Evolutionary conservation across 2,113 vertebrate species (phyloP).

Genomic region (Bos indicus): DNA sequence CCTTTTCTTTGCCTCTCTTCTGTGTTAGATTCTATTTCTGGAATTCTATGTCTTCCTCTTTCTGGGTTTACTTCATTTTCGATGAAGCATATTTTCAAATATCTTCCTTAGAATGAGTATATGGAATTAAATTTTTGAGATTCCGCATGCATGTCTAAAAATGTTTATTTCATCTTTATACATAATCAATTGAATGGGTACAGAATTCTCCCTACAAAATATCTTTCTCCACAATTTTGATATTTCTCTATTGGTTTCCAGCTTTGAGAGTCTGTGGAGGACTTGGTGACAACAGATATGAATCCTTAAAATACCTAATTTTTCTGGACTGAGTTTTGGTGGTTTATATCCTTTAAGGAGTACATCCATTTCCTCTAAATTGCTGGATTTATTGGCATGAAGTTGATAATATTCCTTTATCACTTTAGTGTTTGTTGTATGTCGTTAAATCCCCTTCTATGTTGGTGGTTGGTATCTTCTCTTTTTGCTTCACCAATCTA

Average conservation of each 20-base stretch:
- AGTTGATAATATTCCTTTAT: not conserved
- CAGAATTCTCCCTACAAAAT: not conserved
- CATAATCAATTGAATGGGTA: not conserved
- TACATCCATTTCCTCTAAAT: not conserved
- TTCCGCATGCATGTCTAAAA: not conserved
- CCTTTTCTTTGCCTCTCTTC: not conserved
- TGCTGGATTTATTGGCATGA: not conserved
- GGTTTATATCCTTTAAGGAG: not conserved
- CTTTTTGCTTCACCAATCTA: not conserved
- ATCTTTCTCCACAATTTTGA: not conserved
- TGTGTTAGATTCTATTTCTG: not conserved
- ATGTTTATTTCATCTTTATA: not conserved
- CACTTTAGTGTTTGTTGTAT: not conserved
- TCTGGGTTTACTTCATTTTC: not conserved
- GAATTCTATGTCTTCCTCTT: not conserved
- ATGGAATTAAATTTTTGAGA: not conserved
- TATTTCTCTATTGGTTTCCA: not conserved
- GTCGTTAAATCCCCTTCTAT: not conserved
- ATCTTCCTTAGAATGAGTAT: not conserved
- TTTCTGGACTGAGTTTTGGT: not conserved
- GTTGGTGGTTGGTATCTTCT: not conserved
- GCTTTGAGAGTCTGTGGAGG: not conserved
- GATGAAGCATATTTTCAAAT: not conserved
- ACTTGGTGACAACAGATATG: not conserved
- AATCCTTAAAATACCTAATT: not conserved